Conservation (phyloP, 2,113 vertebrate genomes). For the Sinosuthora webbiana region DNA sequence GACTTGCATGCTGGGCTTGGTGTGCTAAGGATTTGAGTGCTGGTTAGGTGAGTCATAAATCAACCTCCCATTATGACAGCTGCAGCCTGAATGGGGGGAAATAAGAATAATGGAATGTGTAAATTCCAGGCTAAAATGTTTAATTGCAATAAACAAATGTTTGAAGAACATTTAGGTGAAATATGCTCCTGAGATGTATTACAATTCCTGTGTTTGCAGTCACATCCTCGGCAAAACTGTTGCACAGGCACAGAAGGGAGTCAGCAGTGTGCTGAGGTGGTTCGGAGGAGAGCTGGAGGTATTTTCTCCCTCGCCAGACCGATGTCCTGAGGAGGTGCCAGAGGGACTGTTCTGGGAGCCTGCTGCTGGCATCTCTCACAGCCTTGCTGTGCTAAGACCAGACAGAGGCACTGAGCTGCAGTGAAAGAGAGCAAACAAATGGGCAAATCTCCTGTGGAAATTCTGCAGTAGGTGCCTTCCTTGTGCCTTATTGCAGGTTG, state of each 20-base stretch:
- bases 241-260: background rate
- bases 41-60: constrained; percentile 58
- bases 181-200: background rate
- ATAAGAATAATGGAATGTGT: constrained; percentile 62
- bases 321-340: background rate
- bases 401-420: background rate
- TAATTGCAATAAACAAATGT: constrained; percentile 62
- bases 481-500: background rate
- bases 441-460: background rate
- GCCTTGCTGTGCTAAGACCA: background rate
- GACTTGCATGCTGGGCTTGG: constrained; percentile 39
- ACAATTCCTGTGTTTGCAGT: background rate
- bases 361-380: background rate
- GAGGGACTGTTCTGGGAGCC: background rate
- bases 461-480: background rate
- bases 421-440: background rate
- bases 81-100: constrained; percentile 35
- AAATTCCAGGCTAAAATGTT: constrained; percentile 49
- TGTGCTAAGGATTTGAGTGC: constrained; percentile 10
- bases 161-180: constrained; percentile 47
- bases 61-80: constrained; percentile 56
- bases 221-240: background rate
- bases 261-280: background rate
- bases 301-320: background rate
- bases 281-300: background rate